Evolutionary conservation across 2,797 vertebrate species (phyloP).

Genomic region (Pseudochirops cupreus): DNA sequence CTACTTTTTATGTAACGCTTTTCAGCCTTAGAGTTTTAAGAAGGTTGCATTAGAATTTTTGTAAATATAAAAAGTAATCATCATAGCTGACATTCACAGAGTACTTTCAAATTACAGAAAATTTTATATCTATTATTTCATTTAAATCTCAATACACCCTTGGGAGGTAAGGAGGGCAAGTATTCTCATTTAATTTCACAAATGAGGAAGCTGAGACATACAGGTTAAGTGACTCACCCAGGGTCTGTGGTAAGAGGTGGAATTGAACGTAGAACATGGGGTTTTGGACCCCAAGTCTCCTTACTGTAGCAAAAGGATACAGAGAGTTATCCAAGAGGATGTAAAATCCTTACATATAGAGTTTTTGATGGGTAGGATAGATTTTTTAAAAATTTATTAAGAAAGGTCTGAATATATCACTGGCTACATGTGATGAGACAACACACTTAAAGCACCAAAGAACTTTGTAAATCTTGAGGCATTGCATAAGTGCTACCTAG

Average conservation of each 20-base stretch:
- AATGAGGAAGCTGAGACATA: neutral
- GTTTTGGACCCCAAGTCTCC: neutral
- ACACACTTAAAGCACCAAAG: neutral
- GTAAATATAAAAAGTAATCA: neutral
- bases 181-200: neutral
- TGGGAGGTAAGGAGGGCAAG: neutral
- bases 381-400: neutral
- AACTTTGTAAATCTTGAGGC: neutral
- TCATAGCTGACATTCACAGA: too few relatives aligned
- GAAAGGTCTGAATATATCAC: neutral
- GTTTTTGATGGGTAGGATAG: neutral
- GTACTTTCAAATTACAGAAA: neutral
- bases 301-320: neutral
- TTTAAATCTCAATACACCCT: neutral
- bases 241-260: neutral
- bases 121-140: neutral
- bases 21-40: neutral
- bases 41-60: conserved; percentile 16
- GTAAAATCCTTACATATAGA: neutral
- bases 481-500: neutral
- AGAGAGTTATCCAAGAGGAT: neutral
- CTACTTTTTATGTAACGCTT: conserved; percentile 4
- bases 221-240: neutral
- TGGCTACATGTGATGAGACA: neutral
- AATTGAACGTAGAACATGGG: neutral